Evolutionary conservation across 2,888 invertebrate species (phyloP).

Genomic region (Ephialtes manifestator): DNA sequence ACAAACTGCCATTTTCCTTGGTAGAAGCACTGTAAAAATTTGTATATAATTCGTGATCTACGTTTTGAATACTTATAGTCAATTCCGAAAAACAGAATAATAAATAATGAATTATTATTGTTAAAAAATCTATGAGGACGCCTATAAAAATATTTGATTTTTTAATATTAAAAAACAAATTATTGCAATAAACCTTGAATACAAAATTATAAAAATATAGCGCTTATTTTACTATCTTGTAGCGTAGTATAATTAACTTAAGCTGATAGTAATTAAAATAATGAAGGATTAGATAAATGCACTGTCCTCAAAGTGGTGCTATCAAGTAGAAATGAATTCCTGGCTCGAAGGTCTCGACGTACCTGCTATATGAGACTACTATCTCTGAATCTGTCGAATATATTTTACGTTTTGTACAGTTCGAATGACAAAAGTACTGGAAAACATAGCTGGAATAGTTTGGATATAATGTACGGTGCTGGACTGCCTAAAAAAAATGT

Average conservation of each 20-base stretch:
- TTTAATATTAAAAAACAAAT: no score
- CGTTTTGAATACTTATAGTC: no score
- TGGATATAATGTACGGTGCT: no score
- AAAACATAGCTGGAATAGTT: neutral
- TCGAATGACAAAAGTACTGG: slow-evolving; percentile 12
- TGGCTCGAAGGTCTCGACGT: slow-evolving; percentile 26
- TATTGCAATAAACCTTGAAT: neutral
- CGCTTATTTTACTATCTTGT: neutral
- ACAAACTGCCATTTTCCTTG: no score
- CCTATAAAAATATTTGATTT: no score
- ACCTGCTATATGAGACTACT: slow-evolving; percentile 24
- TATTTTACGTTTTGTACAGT: slow-evolving; percentile 26
- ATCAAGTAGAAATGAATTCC: slow-evolving; percentile 47
- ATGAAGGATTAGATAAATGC: slow-evolving; percentile 23
- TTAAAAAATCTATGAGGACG: no score
- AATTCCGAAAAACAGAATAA: no score
- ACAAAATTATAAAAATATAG: neutral
- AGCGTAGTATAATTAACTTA: neutral
- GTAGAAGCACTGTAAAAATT: no score
- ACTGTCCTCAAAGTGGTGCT: slow-evolving; percentile 29
- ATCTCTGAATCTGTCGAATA: slow-evolving; percentile 48
- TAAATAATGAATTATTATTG: no score
- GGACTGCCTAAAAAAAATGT: no score
- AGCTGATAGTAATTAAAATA: slow-evolving; percentile 11
- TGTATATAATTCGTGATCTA: no score